phyloP scores from a whole-genome alignment of 2,888 invertebrate genomes.

The Craniophora ligustri region DNA sequence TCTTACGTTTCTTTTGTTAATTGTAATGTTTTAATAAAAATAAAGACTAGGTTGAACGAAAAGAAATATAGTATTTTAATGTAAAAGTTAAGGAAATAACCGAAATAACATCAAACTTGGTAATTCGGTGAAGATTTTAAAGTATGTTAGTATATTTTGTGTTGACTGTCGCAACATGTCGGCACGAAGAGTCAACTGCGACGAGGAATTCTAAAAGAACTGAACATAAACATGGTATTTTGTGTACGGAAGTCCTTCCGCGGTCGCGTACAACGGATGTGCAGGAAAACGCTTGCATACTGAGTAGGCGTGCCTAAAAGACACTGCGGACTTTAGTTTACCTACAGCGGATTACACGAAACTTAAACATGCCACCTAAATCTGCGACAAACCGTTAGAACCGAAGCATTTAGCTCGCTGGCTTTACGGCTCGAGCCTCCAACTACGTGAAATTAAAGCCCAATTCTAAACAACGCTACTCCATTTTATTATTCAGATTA shows the following conservation, averaged over 20 bases:
- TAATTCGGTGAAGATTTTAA: conserved; percentile 64
- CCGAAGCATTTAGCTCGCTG: conserved; percentile 70
- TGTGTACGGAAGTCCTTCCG: conserved; percentile 86
- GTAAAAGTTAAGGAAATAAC: conserved; percentile 24
- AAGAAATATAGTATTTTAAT: conserved; percentile 10
- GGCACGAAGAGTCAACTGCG: conserved; percentile 83
- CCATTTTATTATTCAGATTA: conserved; percentile 57
- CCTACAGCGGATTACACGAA: conserved; percentile 85
- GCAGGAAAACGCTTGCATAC: conserved; percentile 88
- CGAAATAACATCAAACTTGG: conserved; percentile 27
- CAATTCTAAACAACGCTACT: conserved; percentile 53
- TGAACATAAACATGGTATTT: conserved; percentile 85
- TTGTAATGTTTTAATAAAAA: conserved; percentile 17
- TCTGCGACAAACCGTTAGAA: conserved; percentile 78
- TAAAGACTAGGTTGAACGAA: background rate
- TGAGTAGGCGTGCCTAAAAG: conserved; percentile 88
- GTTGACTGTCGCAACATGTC: conserved; percentile 78
- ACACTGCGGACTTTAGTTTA: conserved; percentile 87
- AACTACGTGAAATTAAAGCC: conserved; percentile 63
- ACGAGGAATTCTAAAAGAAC: conserved; percentile 85
- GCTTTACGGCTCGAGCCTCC: conserved; percentile 66
- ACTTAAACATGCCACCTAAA: conserved; percentile 85
- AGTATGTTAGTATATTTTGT: conserved; percentile 77
- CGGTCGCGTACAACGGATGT: conserved; percentile 87
- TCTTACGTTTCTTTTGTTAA: conserved; percentile 15